A percentile compares a stretch with the other conserved stretches of the same genome.
Conservation (phyloP, 1,140 invertebrate genomes). For the Sitobion miscanthi region DNA sequence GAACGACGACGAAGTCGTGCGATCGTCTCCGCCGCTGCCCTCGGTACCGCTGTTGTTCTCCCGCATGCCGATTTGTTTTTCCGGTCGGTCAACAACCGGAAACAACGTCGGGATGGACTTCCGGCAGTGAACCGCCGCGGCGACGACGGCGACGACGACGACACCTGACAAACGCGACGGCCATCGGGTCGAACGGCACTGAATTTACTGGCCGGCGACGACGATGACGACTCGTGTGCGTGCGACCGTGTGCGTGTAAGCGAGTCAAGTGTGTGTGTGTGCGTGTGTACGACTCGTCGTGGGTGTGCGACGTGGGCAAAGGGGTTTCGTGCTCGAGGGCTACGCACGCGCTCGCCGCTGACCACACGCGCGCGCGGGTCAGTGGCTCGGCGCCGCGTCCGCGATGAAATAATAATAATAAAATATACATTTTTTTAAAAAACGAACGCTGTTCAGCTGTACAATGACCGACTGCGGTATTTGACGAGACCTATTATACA, state of each 20-base stretch:
- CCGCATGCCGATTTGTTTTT: background rate
- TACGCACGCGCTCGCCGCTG: conserved; percentile 18
- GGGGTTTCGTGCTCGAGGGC: background rate
- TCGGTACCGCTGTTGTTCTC: background rate
- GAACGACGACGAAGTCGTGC: conserved; percentile 35
- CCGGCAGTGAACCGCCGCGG: background rate
- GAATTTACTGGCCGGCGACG: background rate
- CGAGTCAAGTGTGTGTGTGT: no score
- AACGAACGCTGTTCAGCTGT: background rate
- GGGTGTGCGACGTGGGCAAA: background rate
- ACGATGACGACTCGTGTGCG: background rate
- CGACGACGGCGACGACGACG: background rate
- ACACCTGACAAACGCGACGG: background rate
- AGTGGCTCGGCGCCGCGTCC: background rate
- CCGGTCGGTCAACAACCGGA: background rate
- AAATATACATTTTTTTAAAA: background rate
- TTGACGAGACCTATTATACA: background rate
- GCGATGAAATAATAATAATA: background rate
- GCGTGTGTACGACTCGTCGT: background rate
- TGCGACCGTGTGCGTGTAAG: background rate
- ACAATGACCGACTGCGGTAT: background rate
- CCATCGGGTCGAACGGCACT: conserved; percentile 37
- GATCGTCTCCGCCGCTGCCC: background rate
- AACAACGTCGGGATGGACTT: background rate
- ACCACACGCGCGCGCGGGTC: conserved; percentile 37